Conservation (phyloP, 2,888 invertebrate genomes). For the Tyria jacobaeae region DNA sequence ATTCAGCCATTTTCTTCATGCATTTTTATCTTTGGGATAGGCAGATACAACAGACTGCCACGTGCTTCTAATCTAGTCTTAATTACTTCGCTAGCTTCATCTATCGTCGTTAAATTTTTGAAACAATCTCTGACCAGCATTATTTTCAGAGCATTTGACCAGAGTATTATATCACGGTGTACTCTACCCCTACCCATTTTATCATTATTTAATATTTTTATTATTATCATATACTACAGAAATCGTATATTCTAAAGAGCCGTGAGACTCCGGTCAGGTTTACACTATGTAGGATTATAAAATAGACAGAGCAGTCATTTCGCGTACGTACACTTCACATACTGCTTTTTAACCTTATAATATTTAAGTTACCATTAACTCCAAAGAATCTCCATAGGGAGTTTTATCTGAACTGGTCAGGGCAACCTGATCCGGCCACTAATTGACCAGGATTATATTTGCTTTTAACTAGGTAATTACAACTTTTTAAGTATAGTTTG, state of each 20-base stretch:
- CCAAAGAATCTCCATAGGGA: slow-evolving; percentile 11
- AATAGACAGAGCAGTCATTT: slow-evolving; percentile 33
- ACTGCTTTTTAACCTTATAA: slow-evolving; percentile 39
- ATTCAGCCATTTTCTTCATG: too few relatives aligned
- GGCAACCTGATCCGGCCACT: background rate
- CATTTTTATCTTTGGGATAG: too few relatives aligned
- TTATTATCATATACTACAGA: background rate
- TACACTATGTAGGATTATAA: slow-evolving; percentile 40
- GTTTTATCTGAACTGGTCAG: slow-evolving; percentile 7
- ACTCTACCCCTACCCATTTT: too few relatives aligned
- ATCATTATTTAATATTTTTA: too few relatives aligned
- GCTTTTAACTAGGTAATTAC: background rate
- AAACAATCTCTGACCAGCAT: too few relatives aligned
- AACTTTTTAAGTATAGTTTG: background rate
- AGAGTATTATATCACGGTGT: too few relatives aligned
- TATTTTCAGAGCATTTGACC: too few relatives aligned
- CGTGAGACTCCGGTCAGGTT: slow-evolving; percentile 10
- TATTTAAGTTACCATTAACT: slow-evolving; percentile 38
- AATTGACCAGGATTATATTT: slow-evolving; percentile 2
- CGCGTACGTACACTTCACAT: slow-evolving; percentile 21
- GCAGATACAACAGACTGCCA: too few relatives aligned
- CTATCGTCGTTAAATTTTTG: too few relatives aligned
- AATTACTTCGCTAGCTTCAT: too few relatives aligned
- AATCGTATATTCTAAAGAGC: background rate
- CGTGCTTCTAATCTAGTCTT: too few relatives aligned